These are phyloP conservation scores for Plutella xylostella DNA, from an alignment of 2,888 invertebrate species.

Conservation along the genomic window DNA sequence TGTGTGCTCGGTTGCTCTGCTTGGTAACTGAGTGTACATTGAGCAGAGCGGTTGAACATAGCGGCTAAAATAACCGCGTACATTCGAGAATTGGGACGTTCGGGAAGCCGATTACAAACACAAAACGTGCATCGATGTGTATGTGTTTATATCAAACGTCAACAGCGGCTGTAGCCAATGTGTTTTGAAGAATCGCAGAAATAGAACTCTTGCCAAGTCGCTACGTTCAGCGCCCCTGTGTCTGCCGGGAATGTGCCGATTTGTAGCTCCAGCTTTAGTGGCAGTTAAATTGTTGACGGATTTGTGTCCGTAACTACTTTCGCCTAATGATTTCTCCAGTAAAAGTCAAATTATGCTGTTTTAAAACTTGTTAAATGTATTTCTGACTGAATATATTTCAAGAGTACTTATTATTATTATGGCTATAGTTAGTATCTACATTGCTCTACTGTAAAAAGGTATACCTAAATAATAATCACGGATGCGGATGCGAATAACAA, in stretches of 20 bases:
- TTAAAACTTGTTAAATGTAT: no score
- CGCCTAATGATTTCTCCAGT: no score
- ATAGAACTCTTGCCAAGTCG: neutral
- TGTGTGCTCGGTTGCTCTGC: conserved; percentile 7
- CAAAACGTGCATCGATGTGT: conserved; percentile 21
- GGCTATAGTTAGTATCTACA: no score
- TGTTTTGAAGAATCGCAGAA: neutral
- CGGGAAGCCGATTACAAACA: conserved; percentile 11
- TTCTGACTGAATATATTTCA: no score
- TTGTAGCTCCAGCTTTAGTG: no score
- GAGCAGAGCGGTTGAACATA: conserved; percentile 25
- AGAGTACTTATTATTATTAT: no score
- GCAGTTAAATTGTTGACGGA: no score
- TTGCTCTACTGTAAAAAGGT: no score
- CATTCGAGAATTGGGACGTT: conserved; percentile 38
- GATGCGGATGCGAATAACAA: no score
- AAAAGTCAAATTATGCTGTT: no score
- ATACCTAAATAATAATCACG: no score
- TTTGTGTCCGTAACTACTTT: no score
- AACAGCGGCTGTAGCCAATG: neutral
- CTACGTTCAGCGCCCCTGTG: neutral
- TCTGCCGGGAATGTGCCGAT: neutral
- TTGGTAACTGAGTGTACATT: conserved; percentile 23
- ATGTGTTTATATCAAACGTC: neutral
- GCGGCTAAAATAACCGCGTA: conserved; percentile 48